phyloP scores from a whole-genome alignment of 2,888 invertebrate species.

The Acrobasis suavella region DNA sequence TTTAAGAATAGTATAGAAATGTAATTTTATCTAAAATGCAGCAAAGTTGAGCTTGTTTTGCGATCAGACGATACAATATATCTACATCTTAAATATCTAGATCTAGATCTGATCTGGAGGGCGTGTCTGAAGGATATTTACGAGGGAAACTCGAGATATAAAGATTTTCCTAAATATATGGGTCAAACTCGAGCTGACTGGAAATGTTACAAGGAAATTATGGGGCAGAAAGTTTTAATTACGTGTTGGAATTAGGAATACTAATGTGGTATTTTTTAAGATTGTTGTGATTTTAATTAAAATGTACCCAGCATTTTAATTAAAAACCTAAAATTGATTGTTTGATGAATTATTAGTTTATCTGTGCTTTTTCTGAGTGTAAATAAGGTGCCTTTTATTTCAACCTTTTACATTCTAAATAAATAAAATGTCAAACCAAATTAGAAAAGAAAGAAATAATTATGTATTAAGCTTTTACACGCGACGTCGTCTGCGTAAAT shows the following conservation, averaged over 20 bases:
- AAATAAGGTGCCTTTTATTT: no score
- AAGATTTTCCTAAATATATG: not conserved
- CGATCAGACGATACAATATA: not conserved
- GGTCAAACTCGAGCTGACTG: slow-evolving; percentile 3
- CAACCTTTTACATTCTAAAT: no score
- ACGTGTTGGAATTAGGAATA: not conserved
- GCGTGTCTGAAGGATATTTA: not conserved
- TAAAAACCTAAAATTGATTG: no score
- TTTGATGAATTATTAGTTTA: no score
- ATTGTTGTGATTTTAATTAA: no score
- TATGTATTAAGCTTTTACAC: no score
- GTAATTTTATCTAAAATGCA: not conserved
- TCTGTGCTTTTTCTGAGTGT: no score
- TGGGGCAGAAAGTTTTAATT: not conserved
- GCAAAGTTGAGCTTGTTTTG: not conserved
- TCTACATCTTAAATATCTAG: not conserved
- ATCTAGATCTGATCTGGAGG: not conserved
- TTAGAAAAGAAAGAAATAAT: no score
- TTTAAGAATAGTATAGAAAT: no score
- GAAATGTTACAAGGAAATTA: not conserved
- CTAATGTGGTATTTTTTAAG: not conserved
- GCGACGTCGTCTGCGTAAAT: no score
- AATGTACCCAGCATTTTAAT: no score
- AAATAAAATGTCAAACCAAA: no score
- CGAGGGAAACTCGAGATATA: not conserved